These are phyloP conservation scores for Gadopsis marmoratus DNA, from an alignment of 2,797 vertebrate species.

Conservation along the genomic window DNA sequence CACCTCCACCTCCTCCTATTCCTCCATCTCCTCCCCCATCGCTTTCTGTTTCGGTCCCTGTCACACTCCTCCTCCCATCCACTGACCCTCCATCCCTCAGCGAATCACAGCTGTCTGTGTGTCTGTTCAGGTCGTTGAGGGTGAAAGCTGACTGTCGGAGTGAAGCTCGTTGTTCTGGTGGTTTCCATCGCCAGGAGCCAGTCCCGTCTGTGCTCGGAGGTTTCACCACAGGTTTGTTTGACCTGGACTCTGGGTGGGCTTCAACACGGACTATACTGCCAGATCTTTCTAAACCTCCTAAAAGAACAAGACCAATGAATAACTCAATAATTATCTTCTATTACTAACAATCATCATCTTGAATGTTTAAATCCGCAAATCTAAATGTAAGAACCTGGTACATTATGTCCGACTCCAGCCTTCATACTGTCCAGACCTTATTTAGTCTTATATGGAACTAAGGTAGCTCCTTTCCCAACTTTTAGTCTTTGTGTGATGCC, in stretches of 20 bases:
- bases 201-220: constrained; percentile 93
- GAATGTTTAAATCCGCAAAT: constrained; percentile 2
- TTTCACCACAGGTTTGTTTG: constrained; percentile 89
- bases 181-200: constrained; percentile 96
- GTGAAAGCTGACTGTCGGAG: constrained; percentile 90
- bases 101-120: constrained; percentile 92
- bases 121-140: constrained; percentile 92
- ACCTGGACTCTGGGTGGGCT: constrained; percentile 90
- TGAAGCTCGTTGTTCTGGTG: constrained; percentile 88
- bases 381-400: not conserved
- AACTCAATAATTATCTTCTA: not conserved
- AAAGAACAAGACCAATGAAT: constrained; percentile 26
- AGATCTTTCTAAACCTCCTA: constrained; percentile 74
- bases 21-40: constrained; percentile 65
- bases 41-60: constrained; percentile 83
- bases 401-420: not conserved
- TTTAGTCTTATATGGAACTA: not conserved
- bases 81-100: constrained; percentile 89
- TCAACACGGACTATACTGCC: constrained; percentile 92
- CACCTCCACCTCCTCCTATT: constrained; percentile 30
- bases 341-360: not conserved
- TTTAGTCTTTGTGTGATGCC: not conserved
- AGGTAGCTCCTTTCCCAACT: not conserved
- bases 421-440: not conserved
- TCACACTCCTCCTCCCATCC: constrained; percentile 90